Conservation (phyloP, 2,888 invertebrate species). For the Brachynemurus nebulosus region DNA sequence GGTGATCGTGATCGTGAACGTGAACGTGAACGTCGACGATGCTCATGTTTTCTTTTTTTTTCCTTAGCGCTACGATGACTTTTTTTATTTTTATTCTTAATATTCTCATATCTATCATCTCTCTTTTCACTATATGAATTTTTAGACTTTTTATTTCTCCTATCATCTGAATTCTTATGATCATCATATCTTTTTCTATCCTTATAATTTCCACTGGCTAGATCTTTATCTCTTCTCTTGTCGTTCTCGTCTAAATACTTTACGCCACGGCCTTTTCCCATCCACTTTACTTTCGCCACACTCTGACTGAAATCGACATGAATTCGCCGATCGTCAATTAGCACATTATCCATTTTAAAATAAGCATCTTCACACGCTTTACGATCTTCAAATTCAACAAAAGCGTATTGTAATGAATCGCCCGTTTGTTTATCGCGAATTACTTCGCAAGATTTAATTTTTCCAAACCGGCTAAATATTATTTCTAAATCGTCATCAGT, state of each 20-base stretch:
- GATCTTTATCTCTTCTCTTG: constrained; percentile 11
- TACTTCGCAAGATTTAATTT: constrained; percentile 87
- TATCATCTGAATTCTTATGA: too few relatives aligned
- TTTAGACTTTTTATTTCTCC: too few relatives aligned
- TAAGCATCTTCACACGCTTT: constrained; percentile 95
- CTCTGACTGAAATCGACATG: constrained; percentile 99
- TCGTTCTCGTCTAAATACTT: constrained; percentile 37
- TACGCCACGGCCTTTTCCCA: constrained; percentile 74
- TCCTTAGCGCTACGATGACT: too few relatives aligned
- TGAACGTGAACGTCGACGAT: too few relatives aligned
- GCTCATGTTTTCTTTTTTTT: too few relatives aligned
- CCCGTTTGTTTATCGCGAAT: constrained; percentile 85
- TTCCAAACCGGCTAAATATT: constrained; percentile 93
- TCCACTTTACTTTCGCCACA: constrained; percentile 86
- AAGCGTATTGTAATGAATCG: constrained; percentile 96
- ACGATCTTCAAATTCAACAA: constrained; percentile 89
- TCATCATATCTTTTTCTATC: too few relatives aligned
- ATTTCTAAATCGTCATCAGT: constrained; percentile 95
- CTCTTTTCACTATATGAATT: too few relatives aligned
- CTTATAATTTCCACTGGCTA: constrained; percentile 9
- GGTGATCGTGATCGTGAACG: too few relatives aligned
- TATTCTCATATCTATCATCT: too few relatives aligned
- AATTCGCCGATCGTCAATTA: constrained; percentile 96
- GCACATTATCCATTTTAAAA: constrained; percentile 99
- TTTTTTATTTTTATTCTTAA: too few relatives aligned